Conservation (phyloP, 2,888 invertebrate species). For the Digitonthophagus gazella region DNA sequence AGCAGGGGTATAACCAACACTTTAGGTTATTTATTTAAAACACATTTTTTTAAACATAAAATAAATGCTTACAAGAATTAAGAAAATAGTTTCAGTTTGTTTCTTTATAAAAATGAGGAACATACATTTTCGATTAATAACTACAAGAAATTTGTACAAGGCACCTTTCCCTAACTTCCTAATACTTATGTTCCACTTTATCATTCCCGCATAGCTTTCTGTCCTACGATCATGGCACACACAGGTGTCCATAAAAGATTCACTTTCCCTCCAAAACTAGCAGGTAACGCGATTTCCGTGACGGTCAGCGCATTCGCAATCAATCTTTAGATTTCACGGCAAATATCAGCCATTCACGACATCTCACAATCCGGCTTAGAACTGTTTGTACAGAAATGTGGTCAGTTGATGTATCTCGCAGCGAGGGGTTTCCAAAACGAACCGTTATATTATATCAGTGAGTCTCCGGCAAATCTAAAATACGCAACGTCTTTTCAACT, state of each 20-base stretch:
- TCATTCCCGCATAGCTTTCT: neutral
- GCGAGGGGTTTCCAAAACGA: conserved; percentile 8
- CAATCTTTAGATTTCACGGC: neutral
- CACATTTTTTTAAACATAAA: no score
- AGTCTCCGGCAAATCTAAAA: neutral
- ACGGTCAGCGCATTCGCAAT: neutral
- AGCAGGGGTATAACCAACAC: no score
- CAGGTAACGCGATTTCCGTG: neutral
- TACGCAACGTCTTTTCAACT: neutral
- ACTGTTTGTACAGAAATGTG: conserved; percentile 30
- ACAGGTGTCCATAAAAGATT: neutral
- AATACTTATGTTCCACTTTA: neutral
- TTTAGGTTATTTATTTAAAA: no score
- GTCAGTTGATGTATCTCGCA: conserved; percentile 29
- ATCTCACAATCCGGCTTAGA: conserved; percentile 1
- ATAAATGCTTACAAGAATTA: no score
- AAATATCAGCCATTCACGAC: neutral
- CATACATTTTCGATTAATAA: neutral
- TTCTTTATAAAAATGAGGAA: no score
- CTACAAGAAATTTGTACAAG: neutral
- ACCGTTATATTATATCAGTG: neutral
- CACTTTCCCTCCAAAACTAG: neutral
- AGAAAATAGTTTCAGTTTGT: no score
- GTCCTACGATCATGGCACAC: neutral
- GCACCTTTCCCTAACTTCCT: neutral